Evolutionary conservation across 2,888 invertebrate species (phyloP).

Genomic region (Lamellibrachia columna): DNA sequence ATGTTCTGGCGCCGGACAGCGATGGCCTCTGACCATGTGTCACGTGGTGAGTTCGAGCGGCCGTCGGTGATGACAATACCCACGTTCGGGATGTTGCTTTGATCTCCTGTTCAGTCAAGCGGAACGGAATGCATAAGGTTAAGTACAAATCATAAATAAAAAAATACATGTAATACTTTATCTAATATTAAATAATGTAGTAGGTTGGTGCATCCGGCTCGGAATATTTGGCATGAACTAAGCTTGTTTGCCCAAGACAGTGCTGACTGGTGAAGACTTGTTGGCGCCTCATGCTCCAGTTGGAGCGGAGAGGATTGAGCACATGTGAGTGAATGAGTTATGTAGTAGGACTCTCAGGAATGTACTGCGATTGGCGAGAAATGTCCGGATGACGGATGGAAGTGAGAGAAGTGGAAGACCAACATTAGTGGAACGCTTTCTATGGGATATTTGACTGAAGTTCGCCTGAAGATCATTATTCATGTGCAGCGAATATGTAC

Average conservation of each 20-base stretch:
- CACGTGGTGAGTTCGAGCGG: slow-evolving; percentile 50
- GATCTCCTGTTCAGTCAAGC: slow-evolving; percentile 32
- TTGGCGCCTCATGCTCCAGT: no score
- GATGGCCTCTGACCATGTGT: slow-evolving; percentile 60
- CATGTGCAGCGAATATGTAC: background rate
- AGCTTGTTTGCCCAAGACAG: no score
- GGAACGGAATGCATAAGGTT: background rate
- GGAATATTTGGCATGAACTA: no score
- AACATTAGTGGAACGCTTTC: background rate
- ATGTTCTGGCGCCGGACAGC: slow-evolving; percentile 49
- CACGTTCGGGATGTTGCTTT: slow-evolving; percentile 56
- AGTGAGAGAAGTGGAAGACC: background rate
- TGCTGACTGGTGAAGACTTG: no score
- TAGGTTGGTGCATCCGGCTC: no score
- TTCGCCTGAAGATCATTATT: background rate
- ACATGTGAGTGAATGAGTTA: no score
- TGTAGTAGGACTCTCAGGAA: no score
- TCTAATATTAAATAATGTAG: no score
- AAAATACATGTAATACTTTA: no score
- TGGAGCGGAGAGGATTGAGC: no score
- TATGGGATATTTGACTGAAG: background rate
- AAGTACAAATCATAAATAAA: no score
- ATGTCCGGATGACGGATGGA: background rate
- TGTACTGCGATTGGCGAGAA: no score
- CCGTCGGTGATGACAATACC: slow-evolving; percentile 66